phyloP scores from a whole-genome alignment of 2,797 vertebrate genomes.

The Hypotaenidia philippensis region DNA sequence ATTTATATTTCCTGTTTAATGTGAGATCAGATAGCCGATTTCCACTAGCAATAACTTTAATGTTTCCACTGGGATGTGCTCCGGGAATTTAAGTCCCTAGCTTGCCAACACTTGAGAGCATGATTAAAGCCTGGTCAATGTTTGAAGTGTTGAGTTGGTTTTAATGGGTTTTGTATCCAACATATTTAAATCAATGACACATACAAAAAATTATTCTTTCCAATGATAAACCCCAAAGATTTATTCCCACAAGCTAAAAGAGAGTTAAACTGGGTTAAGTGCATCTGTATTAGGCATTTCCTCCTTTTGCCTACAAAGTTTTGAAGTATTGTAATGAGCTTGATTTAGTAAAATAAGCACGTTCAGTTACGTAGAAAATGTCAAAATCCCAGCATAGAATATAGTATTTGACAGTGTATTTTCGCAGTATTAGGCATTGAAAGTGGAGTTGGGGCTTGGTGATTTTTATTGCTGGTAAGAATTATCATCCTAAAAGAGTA shows the following conservation, averaged over 20 bases:
- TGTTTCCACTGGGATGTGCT: neutral
- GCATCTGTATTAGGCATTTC: neutral
- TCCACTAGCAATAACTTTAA: neutral
- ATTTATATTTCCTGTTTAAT: slow-evolving; percentile 18
- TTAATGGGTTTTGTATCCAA: neutral
- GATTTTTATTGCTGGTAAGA: neutral
- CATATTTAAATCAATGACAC: neutral
- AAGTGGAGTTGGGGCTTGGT: neutral
- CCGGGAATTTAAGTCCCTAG: neutral
- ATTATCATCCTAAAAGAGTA: neutral
- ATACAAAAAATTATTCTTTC: neutral
- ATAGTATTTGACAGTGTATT: neutral
- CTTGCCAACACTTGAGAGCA: neutral
- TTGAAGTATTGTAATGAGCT: neutral
- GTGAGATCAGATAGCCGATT: neutral
- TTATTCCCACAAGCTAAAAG: slow-evolving; percentile 1
- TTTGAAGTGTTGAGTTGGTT: neutral
- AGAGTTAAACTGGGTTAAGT: slow-evolving; percentile 44
- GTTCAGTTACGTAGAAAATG: neutral
- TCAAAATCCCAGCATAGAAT: neutral
- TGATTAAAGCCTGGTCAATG: neutral
- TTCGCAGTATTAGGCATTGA: neutral
- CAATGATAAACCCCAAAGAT: neutral
- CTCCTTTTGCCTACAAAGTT: slow-evolving; percentile 1
- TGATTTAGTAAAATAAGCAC: neutral